Base-by-base conservation (phyloP, 2,797 vertebrate species). In the Falco concolor region DNA sequence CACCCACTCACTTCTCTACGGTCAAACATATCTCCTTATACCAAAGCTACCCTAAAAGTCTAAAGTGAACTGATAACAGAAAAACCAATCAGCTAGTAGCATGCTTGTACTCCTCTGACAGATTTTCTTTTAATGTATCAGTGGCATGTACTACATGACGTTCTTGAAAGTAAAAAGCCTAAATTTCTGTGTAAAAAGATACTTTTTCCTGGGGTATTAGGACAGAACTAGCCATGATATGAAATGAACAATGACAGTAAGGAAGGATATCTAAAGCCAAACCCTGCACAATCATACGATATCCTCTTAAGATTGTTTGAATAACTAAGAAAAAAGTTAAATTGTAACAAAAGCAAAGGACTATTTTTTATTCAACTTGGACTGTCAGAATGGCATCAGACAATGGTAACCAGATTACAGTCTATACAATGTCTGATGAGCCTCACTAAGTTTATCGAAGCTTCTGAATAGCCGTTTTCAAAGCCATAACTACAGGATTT, bases 1-100 rank as follows among this genome's bases (percentile, higher is more conserved):
- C 49, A 63, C 21, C 28, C 0, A 3, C 8, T 32, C 5, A 2
- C 30, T 22, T 23, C 67, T 61, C 13, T 21, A 53, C 1, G 3
- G 61, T 36, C 28, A 54, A 72, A 63, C n/a, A 36, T 4, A 9
- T 23, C 60, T 22, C 59, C 54, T 79, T 18, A 13, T 0, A 65
- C 8, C 77, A 77, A 47, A 85, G 36, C 32, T 52, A 42, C 7
- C 6, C 64, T 40, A 16, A 30, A 70, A 52, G 42, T 14, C 61
- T 60, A 10, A 78, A 12, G 36, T 67, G 67, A 84, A 63, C 40
- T 27, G 38, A 60, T 28, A 67, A 2, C 10, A 34, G 27, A 15
- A 69, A 85, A 83, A 22, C 2, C 24, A 38, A 19, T 10, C 68
- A 40, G 28, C 38, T 10, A 50, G 30, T 57, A 84, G 49, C 25